Conservation (phyloP, 2,113 vertebrate species). For the Elaphurus davidianus region DNA sequence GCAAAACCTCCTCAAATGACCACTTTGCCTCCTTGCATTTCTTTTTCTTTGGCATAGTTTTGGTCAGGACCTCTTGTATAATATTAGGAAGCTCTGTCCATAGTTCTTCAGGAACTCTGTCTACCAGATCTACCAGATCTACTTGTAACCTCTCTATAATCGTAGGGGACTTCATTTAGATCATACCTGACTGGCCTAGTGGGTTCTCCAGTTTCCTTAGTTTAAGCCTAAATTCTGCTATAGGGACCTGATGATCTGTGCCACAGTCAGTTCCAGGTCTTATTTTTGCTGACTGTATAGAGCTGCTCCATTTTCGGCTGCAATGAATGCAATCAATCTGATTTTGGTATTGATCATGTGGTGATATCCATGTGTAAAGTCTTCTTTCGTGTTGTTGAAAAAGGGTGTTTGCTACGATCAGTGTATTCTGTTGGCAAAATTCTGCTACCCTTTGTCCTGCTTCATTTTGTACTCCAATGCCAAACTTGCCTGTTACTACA, state of each 20-base stretch:
- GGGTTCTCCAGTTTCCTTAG: background rate
- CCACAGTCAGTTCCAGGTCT: background rate
- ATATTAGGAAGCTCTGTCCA: background rate
- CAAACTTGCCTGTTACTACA: background rate
- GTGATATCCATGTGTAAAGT: background rate
- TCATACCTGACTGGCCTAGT: background rate
- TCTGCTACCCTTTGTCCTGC: background rate
- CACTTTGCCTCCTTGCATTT: background rate
- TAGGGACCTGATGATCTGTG: background rate
- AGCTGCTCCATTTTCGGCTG: background rate
- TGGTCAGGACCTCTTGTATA: background rate
- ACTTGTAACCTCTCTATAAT: background rate
- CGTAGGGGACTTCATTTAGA: background rate
- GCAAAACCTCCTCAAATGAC: background rate
- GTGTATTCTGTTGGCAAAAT: background rate
- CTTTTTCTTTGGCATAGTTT: too few species aligned
- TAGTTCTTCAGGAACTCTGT: background rate
- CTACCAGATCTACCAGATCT: background rate
- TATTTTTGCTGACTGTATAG: background rate
- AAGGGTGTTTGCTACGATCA: background rate
- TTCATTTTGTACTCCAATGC: background rate
- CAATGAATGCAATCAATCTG: background rate
- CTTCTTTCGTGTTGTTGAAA: background rate
- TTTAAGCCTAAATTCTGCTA: background rate
- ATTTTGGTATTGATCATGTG: background rate